Evolutionary conservation across 2,888 invertebrate genomes (phyloP).

Genomic region (Vandiemenella viatica): DNA sequence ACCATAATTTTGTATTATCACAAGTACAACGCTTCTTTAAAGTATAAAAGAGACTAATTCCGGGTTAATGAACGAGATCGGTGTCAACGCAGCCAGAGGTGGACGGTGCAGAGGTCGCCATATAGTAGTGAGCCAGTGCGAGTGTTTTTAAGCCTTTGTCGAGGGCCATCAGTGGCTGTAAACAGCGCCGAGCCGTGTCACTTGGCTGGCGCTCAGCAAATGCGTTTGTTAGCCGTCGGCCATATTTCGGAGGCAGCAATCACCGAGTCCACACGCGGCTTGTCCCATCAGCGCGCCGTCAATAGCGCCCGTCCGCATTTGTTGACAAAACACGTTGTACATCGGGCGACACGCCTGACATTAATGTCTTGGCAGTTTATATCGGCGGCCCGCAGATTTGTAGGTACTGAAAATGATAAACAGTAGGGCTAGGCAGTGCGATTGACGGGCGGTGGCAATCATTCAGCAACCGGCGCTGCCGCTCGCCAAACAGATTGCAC

Average conservation of each 20-base stretch:
- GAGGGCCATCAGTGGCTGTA: too few species aligned
- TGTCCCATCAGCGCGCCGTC: background rate
- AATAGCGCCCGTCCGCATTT: background rate
- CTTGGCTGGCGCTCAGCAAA: too few species aligned
- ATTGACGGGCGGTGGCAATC: background rate
- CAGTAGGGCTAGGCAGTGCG: background rate
- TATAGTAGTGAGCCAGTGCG: too few species aligned
- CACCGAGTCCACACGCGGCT: background rate
- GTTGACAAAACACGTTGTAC: background rate
- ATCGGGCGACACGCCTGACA: background rate
- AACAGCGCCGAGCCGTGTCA: too few species aligned
- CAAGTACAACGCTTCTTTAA: too few species aligned
- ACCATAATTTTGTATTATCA: too few species aligned
- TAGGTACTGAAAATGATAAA: background rate
- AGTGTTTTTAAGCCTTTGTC: too few species aligned
- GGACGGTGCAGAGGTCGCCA: too few species aligned
- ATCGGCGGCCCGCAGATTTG: background rate
- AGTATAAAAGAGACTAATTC: too few species aligned
- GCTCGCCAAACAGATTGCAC: background rate
- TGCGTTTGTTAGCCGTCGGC: too few species aligned
- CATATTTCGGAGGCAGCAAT: background rate
- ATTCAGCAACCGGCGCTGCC: background rate
- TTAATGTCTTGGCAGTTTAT: background rate
- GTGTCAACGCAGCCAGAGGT: too few species aligned
- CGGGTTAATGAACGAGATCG: too few species aligned